Evolutionary conservation across 2,888 invertebrate species (phyloP).

Genomic region (Thalpophila matura): DNA sequence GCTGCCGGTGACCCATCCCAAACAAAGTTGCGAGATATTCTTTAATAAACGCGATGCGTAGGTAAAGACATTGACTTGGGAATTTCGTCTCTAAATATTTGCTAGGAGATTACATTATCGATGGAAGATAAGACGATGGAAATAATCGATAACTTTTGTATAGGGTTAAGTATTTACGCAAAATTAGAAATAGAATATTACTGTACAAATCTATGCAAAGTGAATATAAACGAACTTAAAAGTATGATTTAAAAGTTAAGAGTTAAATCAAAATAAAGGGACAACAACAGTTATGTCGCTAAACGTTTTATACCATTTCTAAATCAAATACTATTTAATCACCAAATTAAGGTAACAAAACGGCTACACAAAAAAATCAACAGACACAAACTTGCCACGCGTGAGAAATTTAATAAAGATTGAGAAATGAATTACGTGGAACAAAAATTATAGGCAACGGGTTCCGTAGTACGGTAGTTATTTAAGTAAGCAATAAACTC

Average conservation of each 20-base stretch:
- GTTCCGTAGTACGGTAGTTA: slow-evolving; percentile 67
- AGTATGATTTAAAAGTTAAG: not conserved
- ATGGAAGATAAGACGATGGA: not conserved
- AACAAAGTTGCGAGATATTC: slow-evolving; percentile 44
- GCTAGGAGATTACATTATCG: not conserved
- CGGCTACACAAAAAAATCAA: not conserved
- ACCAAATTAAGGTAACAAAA: not conserved
- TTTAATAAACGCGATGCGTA: slow-evolving; percentile 35
- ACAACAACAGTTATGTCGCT: not conserved
- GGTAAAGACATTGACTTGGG: not conserved
- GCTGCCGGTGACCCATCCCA: slow-evolving; percentile 47
- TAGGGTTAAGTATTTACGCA: slow-evolving; percentile 21
- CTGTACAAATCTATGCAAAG: slow-evolving; percentile 1
- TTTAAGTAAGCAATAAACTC: slow-evolving; percentile 79
- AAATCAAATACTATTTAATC: not conserved
- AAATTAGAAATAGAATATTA: slow-evolving; percentile 28
- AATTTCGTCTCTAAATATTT: slow-evolving; percentile 13
- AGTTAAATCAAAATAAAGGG: not conserved
- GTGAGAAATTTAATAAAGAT: slow-evolving; percentile 46
- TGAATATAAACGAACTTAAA: not conserved
- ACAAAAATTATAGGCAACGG: slow-evolving; percentile 63
- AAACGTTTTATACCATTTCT: not conserved
- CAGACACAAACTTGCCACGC: not conserved
- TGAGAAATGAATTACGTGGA: slow-evolving; percentile 57
- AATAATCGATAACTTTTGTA: slow-evolving; percentile 14